Percentiles rank a stretch among this genome's conserved stretches.
Evolutionary conservation across 1,140 invertebrate species (phyloP).

Genomic region (Caenorhabditis latens): DNA sequence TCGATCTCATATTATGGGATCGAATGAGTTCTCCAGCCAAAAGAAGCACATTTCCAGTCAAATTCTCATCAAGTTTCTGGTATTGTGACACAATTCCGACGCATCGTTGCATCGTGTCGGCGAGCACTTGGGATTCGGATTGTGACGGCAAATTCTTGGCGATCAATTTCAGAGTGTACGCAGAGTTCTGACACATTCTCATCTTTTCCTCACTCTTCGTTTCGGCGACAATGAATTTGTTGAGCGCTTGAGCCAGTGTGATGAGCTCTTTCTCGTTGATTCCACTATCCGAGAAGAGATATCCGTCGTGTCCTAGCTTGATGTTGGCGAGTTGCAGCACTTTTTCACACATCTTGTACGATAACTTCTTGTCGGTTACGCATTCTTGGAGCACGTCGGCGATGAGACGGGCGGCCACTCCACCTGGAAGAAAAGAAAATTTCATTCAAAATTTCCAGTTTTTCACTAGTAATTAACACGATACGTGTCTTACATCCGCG

Average conservation of each 20-base stretch:
- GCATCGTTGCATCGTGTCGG: conserved; percentile 62
- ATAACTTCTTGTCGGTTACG: conserved; percentile 57
- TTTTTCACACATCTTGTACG: conserved; percentile 62
- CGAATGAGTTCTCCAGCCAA: conserved; percentile 66
- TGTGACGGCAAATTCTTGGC: conserved; percentile 60
- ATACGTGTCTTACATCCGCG: too few species aligned
- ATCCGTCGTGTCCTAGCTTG: conserved; percentile 61
- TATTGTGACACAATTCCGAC: conserved; percentile 53
- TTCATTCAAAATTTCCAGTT: too few species aligned
- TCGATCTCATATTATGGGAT: conserved; percentile 66
- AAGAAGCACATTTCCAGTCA: conserved; percentile 64
- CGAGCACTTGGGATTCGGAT: conserved; percentile 60
- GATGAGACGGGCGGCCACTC: conserved; percentile 61
- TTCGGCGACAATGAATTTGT: conserved; percentile 62
- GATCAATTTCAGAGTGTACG: conserved; percentile 64
- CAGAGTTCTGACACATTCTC: conserved; percentile 64
- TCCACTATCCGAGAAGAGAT: conserved; percentile 45
- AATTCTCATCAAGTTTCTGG: conserved; percentile 60
- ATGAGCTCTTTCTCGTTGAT: conserved; percentile 63
- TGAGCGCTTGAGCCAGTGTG: conserved; percentile 56
- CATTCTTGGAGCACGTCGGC: conserved; percentile 57
- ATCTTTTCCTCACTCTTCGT: conserved; percentile 63
- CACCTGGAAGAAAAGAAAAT: too few species aligned
- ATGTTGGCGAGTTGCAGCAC: conserved; percentile 65
- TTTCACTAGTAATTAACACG: too few species aligned